A percentile compares a stretch with the other conserved stretches of the same genome.
Evolutionary conservation across 2,113 vertebrate species (phyloP).

Genomic region (Hypanus sabinus): DNA sequence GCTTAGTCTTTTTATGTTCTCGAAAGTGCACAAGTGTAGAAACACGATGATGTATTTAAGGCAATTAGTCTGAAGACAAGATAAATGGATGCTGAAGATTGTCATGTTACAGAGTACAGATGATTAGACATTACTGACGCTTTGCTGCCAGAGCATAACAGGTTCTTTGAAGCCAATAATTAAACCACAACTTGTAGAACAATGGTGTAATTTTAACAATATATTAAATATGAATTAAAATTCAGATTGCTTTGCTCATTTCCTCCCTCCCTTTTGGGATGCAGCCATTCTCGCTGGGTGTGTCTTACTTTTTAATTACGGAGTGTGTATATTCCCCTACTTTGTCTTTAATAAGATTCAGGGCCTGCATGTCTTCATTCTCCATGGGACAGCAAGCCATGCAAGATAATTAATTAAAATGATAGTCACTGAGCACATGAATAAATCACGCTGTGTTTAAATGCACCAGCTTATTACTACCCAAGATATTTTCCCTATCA

Average conservation of each 20-base stretch:
- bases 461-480: neutral
- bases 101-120: constrained; percentile 76
- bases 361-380: neutral
- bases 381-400: neutral
- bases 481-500: constrained; percentile 19
- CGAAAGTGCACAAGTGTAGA: constrained; percentile 78
- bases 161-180: constrained; percentile 75
- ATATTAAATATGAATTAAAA: constrained; percentile 67
- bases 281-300: neutral
- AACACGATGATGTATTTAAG: constrained; percentile 70
- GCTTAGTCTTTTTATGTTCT: constrained; percentile 51
- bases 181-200: constrained; percentile 66
- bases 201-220: constrained; percentile 64
- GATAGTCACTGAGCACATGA: constrained; percentile 1
- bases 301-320: neutral
- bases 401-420: constrained; percentile 26
- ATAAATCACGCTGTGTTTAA: constrained; percentile 13
- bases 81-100: constrained; percentile 90
- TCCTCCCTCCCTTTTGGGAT: constrained; percentile 42
- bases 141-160: constrained; percentile 76
- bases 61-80: constrained; percentile 90
- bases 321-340: neutral
- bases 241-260: constrained; percentile 75
- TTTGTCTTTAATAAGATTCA: neutral
- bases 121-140: constrained; percentile 68